A percentile compares a stretch with the other conserved stretches of the same genome.
Conservation (phyloP, 2,888 invertebrate genomes). For the Creontiades dilutus region DNA sequence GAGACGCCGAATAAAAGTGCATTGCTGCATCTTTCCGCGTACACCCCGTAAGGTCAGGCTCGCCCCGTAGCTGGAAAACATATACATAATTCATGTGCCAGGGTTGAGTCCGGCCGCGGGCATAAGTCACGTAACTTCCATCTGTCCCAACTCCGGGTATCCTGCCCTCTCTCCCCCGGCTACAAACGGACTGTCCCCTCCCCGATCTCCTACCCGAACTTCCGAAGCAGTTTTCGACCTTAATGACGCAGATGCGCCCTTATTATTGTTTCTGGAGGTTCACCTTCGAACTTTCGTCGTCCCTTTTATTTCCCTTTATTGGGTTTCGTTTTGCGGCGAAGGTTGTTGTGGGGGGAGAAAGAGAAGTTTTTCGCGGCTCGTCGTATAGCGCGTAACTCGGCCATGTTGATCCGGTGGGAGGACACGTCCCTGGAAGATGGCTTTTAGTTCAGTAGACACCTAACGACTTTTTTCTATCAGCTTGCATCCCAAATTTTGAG, state of each 20-base stretch:
- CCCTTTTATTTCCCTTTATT: conserved; percentile 44
- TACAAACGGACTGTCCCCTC: neutral
- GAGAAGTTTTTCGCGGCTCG: neutral
- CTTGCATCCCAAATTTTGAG: too few species aligned
- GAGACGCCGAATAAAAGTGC: neutral
- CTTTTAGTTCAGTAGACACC: neutral
- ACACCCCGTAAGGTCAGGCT: neutral
- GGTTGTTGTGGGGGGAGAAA: neutral
- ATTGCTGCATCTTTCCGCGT: conserved; percentile 6
- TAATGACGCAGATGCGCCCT: conserved; percentile 62
- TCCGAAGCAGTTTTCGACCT: conserved; percentile 51
- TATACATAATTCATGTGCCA: conserved; percentile 56
- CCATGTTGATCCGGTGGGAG: neutral
- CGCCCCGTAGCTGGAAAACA: neutral
- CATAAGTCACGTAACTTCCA: conserved; percentile 64
- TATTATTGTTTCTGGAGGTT: conserved; percentile 62
- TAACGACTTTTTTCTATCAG: neutral
- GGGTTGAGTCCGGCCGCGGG: conserved; percentile 38
- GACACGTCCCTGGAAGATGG: neutral
- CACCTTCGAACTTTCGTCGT: neutral
- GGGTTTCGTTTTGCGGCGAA: conserved; percentile 49
- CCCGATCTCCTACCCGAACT: neutral
- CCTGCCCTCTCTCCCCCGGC: neutral
- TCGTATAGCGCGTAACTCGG: neutral
- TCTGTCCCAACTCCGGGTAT: conserved; percentile 54